Conservation (phyloP, 2,888 invertebrate species). For the Euplagia quadripunctaria region DNA sequence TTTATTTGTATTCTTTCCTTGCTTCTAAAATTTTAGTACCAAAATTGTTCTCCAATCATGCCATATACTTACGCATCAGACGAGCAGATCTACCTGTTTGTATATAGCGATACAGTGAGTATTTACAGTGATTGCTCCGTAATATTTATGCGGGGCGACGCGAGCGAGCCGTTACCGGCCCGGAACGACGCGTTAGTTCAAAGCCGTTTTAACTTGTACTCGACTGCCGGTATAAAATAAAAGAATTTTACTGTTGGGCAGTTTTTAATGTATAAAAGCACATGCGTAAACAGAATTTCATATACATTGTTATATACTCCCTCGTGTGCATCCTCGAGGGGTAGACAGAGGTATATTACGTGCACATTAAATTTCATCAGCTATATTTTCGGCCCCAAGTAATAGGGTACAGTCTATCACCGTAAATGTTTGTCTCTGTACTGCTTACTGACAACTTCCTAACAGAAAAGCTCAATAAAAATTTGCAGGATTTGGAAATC, state of each 20-base stretch:
- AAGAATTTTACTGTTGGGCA: not conserved
- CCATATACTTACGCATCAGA: conserved; percentile 54
- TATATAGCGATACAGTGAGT: conserved; percentile 59
- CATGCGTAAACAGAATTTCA: not conserved
- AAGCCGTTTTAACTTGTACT: conserved; percentile 41
- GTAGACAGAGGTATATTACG: not conserved
- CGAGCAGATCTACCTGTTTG: conserved; percentile 62
- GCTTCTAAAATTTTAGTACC: not conserved
- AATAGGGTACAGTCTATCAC: not conserved
- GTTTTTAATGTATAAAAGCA: not conserved
- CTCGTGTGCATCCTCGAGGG: not conserved
- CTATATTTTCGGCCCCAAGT: not conserved
- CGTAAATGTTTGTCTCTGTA: not conserved
- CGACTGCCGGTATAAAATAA: not conserved
- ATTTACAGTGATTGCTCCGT: conserved; percentile 76
- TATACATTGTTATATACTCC: not conserved
- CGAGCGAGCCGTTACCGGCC: conserved; percentile 56
- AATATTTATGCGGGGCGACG: conserved; percentile 71
- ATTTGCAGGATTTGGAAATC: not conserved
- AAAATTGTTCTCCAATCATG: conserved; percentile 53
- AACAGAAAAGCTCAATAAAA: not conserved
- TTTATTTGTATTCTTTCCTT: not conserved
- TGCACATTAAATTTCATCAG: too few species aligned
- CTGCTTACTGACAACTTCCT: not conserved
- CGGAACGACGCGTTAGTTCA: conserved; percentile 56